Percentiles rank a stretch among this genome's conserved stretches.
phyloP scores from a whole-genome alignment of 2,113 vertebrate genomes.

The Misgurnus mizolepis region DNA sequence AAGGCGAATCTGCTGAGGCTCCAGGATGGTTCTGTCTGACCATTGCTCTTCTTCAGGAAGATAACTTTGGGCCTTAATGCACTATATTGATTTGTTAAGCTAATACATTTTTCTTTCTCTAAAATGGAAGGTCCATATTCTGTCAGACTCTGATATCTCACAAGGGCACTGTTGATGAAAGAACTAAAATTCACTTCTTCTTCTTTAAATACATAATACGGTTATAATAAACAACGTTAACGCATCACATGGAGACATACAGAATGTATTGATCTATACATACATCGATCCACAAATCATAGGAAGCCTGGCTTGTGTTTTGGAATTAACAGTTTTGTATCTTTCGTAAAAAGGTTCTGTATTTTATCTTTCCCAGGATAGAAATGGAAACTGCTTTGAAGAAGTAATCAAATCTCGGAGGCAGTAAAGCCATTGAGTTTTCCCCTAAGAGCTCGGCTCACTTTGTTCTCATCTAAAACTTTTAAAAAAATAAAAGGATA shows the following conservation, averaged over 20 bases:
- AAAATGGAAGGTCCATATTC: constrained; percentile 32
- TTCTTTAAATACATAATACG: not conserved
- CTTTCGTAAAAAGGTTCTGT: not conserved
- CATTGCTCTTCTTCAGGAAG: constrained; percentile 62
- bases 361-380: not conserved
- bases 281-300: not conserved
- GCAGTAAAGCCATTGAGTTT: constrained; percentile 7
- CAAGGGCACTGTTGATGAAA: constrained; percentile 40
- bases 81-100: constrained; percentile 72
- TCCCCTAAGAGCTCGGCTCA: constrained; percentile 3
- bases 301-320: not conserved
- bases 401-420: constrained; percentile 37
- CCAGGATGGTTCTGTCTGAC: constrained; percentile 46
- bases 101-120: constrained; percentile 61
- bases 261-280: constrained; percentile 4
- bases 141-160: constrained; percentile 26
- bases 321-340: not conserved
- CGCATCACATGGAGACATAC: not conserved
- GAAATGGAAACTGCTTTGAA: constrained; percentile 33
- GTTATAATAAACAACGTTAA: not conserved
- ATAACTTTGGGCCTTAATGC: constrained; percentile 60
- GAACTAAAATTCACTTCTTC: not conserved
- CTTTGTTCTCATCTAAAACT: constrained; percentile 11
- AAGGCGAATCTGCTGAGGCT: constrained; percentile 45
- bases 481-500: constrained; percentile 9